phyloP scores from a whole-genome alignment of 2,888 invertebrate species.

The Steromphala cineraria region DNA sequence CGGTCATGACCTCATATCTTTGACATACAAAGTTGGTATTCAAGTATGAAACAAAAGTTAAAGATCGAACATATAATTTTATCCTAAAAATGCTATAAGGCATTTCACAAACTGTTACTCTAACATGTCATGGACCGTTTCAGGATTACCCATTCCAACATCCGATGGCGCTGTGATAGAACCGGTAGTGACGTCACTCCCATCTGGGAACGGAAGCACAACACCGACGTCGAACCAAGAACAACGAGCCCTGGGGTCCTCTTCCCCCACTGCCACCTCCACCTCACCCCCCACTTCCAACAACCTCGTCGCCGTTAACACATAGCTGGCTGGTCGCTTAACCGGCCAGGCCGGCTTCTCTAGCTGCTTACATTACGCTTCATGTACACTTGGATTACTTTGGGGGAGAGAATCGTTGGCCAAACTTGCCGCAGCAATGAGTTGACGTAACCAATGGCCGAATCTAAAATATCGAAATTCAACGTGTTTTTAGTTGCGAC shows the following conservation, averaged over 20 bases:
- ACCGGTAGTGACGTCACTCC: constrained; percentile 45
- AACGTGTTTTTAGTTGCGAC: neutral
- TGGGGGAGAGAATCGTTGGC: neutral
- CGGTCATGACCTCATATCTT: neutral
- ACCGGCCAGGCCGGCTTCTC: neutral
- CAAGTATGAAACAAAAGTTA: neutral
- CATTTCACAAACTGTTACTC: neutral
- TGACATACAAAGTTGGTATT: neutral
- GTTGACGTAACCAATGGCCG: constrained; percentile 1
- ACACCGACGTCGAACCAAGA: constrained; percentile 21
- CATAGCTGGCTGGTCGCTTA: constrained; percentile 46
- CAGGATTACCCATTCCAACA: constrained; percentile 25
- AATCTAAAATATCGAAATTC: neutral
- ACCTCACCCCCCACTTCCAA: constrained; percentile 63
- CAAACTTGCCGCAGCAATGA: neutral
- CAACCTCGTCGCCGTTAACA: constrained; percentile 67
- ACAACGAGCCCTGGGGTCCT: constrained; percentile 23
- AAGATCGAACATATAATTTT: neutral
- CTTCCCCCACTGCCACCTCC: constrained; percentile 30
- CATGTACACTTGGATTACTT: neutral
- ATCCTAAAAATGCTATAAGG: no score
- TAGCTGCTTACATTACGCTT: constrained; percentile 8
- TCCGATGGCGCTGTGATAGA: constrained; percentile 61
- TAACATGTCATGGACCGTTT: neutral
- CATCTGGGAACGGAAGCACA: constrained; percentile 35